phyloP scores from a whole-genome alignment of 2,113 vertebrate genomes.

The Oxygymnocypris stewartii region DNA sequence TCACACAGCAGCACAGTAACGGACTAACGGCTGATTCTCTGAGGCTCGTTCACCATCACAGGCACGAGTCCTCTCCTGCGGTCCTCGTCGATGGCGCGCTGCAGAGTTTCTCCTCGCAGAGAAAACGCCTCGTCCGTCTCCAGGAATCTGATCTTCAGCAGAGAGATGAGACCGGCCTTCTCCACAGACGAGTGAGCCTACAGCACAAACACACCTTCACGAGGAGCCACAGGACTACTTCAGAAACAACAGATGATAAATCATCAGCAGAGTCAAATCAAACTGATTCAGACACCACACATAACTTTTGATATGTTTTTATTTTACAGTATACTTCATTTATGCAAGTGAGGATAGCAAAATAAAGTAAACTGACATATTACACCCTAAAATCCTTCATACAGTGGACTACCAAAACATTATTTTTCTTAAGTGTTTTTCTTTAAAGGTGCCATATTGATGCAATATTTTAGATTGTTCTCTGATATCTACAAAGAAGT shows the following conservation, averaged over 20 bases:
- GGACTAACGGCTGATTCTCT: not conserved
- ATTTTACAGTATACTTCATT: too few relatives aligned
- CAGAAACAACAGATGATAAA: not conserved
- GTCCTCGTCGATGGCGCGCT: conserved; percentile 87
- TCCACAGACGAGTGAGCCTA: conserved; percentile 97
- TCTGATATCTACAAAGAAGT: too few relatives aligned
- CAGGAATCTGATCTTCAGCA: conserved; percentile 90
- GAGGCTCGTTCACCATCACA: conserved; percentile 78
- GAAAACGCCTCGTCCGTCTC: conserved; percentile 87
- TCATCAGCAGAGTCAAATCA: not conserved
- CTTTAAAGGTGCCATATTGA: too few relatives aligned
- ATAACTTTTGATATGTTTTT: too few relatives aligned
- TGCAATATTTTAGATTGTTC: too few relatives aligned
- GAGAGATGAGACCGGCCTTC: conserved; percentile 91
- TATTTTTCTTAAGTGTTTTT: too few relatives aligned
- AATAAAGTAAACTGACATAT: too few relatives aligned
- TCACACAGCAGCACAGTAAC: not conserved
- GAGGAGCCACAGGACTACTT: too few relatives aligned
- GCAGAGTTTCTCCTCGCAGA: conserved; percentile 85
- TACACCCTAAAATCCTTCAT: too few relatives aligned
- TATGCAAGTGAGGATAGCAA: too few relatives aligned
- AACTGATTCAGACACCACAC: too few relatives aligned
- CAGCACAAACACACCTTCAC: conserved; percentile 7
- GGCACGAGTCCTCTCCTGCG: conserved; percentile 83
- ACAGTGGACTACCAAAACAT: too few relatives aligned